Conservation (phyloP, 2,888 invertebrate species). For the Teleiodes luculella region DNA sequence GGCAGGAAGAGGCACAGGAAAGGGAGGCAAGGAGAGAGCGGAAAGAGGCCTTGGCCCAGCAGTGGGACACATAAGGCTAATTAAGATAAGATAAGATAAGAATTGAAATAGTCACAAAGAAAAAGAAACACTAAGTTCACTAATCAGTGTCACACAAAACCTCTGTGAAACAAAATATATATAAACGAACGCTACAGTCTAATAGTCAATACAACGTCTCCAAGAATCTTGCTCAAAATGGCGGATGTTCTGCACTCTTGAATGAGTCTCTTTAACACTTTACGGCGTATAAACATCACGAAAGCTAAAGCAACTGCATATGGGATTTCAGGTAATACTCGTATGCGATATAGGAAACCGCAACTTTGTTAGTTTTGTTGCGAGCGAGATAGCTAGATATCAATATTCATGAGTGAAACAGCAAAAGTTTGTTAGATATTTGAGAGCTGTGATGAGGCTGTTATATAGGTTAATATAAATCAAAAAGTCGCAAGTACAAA, state of each 20-base stretch:
- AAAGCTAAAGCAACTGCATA: neutral
- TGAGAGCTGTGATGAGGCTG: neutral
- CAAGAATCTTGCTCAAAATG: neutral
- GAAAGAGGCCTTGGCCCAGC: too few relatives aligned
- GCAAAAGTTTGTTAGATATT: neutral
- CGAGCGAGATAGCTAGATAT: neutral
- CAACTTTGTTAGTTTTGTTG: neutral
- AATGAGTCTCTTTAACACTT: neutral
- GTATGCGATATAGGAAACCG: neutral
- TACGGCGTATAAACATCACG: constrained; percentile 6
- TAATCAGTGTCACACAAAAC: too few relatives aligned
- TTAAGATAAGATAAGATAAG: too few relatives aligned
- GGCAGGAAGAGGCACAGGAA: too few relatives aligned
- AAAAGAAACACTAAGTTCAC: too few relatives aligned
- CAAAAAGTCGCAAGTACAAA: too few relatives aligned
- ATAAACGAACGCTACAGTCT: too few relatives aligned
- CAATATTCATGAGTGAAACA: neutral
- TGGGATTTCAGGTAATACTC: neutral
- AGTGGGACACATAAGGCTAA: too few relatives aligned
- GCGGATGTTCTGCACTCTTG: neutral
- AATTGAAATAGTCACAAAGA: too few relatives aligned
- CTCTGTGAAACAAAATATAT: too few relatives aligned
- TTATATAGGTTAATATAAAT: too few relatives aligned
- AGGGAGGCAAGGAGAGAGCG: too few relatives aligned
- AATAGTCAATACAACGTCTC: neutral